Evolutionary conservation across 2,888 invertebrate genomes (phyloP), one percentile per base, ranked within the genome.

Genomic region (Oithona nana): DNA sequence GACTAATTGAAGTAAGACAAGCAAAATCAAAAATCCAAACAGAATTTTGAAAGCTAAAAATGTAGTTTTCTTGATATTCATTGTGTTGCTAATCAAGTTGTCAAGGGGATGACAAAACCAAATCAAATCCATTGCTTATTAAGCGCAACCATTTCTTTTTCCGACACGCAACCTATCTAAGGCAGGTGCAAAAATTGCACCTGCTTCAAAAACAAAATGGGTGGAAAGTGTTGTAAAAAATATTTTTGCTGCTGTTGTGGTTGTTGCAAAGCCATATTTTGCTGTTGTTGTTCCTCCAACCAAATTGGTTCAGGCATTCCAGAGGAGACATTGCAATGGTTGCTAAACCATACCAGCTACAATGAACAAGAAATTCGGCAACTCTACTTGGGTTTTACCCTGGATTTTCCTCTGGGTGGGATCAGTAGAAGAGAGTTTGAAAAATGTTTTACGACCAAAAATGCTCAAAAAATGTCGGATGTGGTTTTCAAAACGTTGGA

Each of bases 401-500:
- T 24, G 13, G 54, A 54, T 24, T 54, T 54, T 54, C 54, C 54
- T 3, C 16, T 20, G 22, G 54, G 54, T 3, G 54, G 54, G 11
- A 54, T 54, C 26, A 24, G 22, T 11, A 54, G 26, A 26, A 20
- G 54, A 2, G 24, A 54, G 11, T 54, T 54, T 24, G 54, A 54
- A 26, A 20, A 26, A 6, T 54, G 22, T 26, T 54, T 54, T 26
- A 54, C 26, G 24, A 26, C 24, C 20, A 54, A 20, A 3, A 54
- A 54, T 24, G 54, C 24, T 16, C 22, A 26, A 26, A 54, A 54
- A 54, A 54, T 54, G 54, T 54, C 54, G 13, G 26, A 54, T 54
- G 22, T 54, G 54, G 54, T 54, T 26, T 54, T 54, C 24, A 54
- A 54, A 26, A 54, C 54, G 2, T 26, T 54, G 24, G 54, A 54